Percentiles rank a stretch among this genome's conserved stretches.
Evolutionary conservation across 2,797 vertebrate species (phyloP).

Genomic region (Phoebastria nigripes): DNA sequence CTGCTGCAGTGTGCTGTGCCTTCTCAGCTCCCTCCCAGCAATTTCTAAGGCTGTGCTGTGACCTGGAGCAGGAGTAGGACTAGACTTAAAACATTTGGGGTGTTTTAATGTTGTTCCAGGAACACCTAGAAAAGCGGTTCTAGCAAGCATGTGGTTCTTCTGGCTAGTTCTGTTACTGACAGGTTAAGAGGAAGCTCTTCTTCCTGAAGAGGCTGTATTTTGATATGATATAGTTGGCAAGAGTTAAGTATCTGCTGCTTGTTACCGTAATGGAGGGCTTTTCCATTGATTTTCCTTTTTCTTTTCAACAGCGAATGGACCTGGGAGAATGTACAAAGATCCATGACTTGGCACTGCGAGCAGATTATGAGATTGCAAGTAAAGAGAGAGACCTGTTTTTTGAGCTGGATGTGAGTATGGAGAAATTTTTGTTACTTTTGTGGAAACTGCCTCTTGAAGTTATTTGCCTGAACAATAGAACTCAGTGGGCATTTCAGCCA

Average conservation of each 20-base stretch:
- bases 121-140: not conserved
- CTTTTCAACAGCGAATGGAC: constrained; percentile 89
- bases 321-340: constrained; percentile 98
- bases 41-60: not conserved
- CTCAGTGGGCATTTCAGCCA: not conserved
- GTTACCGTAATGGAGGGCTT: not conserved
- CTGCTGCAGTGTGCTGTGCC: not conserved
- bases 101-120: not conserved
- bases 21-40: not conserved
- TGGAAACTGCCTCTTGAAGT: not conserved
- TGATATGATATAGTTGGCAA: not conserved
- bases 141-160: not conserved
- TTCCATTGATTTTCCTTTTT: not conserved
- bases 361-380: constrained; percentile 98
- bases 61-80: not conserved
- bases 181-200: not conserved
- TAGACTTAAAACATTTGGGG: not conserved
- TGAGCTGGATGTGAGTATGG: constrained; percentile 92
- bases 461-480: not conserved
- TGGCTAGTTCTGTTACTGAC: not conserved
- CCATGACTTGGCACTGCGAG: constrained; percentile 96
- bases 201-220: not conserved
- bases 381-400: constrained; percentile 98
- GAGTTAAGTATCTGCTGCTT: not conserved
- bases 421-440: not conserved